Base-by-base conservation (phyloP, 1,140 invertebrate species). In the Drusus annulatus region DNA sequence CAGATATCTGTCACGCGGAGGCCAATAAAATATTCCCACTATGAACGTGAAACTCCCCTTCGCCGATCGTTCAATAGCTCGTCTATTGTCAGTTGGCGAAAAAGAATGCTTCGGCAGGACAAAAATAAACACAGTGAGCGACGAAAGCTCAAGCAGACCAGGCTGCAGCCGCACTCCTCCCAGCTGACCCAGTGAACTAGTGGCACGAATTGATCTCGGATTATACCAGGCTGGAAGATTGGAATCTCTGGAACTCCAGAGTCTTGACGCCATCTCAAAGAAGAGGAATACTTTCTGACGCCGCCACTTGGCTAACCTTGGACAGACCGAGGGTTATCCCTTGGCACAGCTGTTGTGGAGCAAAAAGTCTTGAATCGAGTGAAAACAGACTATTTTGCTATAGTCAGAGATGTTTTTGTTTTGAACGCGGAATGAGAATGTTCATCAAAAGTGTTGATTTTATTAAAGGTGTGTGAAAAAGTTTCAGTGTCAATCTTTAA, bases 61-160 rank as follows among this genome's bases (percentile, higher is more conserved):
- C 65, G 15, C 15, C 50, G 69, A 52, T 62, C 68, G 54, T 73
- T 73, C 65, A 63, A 73, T 73, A 50, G 17, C 68, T 79, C 78
- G 62, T 60, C 78, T 51, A 81, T 83, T 80, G 80, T 82, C 73
- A 78, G 78, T 78, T 62, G 45, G 60, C 82, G 51, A 83, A 79
- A 81, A 80, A 83, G 79, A 75, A 81, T 52, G 58, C 73, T 71
- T 83, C 79, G 82, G 74, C 65, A 74, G 78, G 71, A 80, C 78
- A 10, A 76, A 83, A 83, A 83, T 83, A 83, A 83, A 81, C 79
- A 78, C 56, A 69, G 80, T 75, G 28, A 51, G 76, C 73, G 71
- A 75, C 25, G 25, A 21, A 71, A 79, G 76, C 76, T 78, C 60
- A 19, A 60, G 23, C 65, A 50, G 65, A 51, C 23, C 51, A 56